A percentile compares a stretch with the other conserved stretches of the same genome.
These are phyloP conservation scores for Synergus gifuensis DNA, from an alignment of 2,888 invertebrate species.

Conservation along the genomic window DNA sequence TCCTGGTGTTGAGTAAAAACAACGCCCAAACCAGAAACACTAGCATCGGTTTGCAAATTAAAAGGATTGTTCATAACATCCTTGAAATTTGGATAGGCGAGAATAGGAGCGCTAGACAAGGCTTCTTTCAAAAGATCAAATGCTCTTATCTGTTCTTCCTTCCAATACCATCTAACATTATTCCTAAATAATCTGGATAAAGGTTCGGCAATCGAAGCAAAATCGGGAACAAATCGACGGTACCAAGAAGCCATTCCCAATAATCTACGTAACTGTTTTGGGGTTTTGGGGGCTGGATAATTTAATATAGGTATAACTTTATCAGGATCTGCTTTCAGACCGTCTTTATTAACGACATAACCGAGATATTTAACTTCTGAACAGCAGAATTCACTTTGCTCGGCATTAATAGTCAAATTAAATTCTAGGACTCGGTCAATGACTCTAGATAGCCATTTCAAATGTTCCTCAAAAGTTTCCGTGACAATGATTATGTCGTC, in stretches of 20 bases:
- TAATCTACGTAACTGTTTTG: background rate
- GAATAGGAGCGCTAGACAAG: no score
- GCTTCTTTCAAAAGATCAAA: background rate
- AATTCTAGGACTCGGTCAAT: background rate
- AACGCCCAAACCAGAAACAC: no score
- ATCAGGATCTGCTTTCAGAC: background rate
- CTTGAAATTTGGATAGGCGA: no score
- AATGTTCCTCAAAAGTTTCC: conserved; percentile 6
- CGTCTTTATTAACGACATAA: background rate
- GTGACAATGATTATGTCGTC: background rate
- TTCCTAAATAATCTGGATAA: background rate
- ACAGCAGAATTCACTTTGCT: background rate
- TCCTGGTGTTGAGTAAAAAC: no score
- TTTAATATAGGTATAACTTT: background rate
- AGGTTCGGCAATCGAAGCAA: background rate
- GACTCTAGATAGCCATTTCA: background rate
- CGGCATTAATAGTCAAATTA: conserved; percentile 3
- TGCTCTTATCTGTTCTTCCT: background rate
- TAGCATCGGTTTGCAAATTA: no score
- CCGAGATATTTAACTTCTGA: no score
- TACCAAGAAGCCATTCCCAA: background rate
- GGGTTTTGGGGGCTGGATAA: background rate
- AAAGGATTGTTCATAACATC: no score
- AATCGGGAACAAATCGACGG: background rate
- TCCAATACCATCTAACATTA: background rate